phyloP scores from a whole-genome alignment of 2,113 vertebrate species.

The Drymodes brunneopygia region DNA sequence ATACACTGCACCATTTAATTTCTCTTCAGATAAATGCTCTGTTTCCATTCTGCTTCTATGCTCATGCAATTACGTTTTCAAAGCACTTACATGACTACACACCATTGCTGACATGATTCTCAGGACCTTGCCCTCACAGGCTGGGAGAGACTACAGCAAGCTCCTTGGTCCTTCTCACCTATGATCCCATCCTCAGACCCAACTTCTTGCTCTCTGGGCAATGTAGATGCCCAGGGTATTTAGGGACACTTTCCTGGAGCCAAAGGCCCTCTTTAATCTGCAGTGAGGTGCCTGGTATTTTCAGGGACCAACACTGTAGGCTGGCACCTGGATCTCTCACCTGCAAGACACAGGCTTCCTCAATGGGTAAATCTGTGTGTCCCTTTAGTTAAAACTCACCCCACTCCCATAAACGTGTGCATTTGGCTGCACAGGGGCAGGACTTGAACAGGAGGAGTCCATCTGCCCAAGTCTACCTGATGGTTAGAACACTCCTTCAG shows the following conservation, averaged over 20 bases:
- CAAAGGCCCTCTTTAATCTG: background rate
- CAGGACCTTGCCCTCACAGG: background rate
- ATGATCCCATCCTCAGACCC: background rate
- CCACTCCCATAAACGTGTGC: background rate
- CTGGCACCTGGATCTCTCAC: background rate
- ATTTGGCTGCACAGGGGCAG: background rate
- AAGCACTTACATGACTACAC: background rate
- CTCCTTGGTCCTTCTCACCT: background rate
- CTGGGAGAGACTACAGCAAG: background rate
- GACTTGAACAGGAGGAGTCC: background rate
- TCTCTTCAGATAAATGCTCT: background rate
- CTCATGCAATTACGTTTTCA: background rate
- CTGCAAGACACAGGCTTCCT: background rate
- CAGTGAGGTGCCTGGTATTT: background rate
- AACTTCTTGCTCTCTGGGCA: background rate
- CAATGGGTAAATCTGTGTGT: background rate
- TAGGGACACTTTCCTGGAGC: background rate
- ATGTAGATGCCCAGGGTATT: background rate
- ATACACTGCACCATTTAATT: background rate
- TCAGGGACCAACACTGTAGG: background rate
- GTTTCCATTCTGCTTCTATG: background rate
- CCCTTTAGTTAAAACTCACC: background rate
- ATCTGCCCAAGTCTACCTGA: background rate
- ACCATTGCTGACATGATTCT: background rate
- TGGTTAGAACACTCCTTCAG: background rate